These are phyloP conservation scores for Electrophaes corylata DNA, from an alignment of 2,888 invertebrate genomes.

Conservation along the genomic window DNA sequence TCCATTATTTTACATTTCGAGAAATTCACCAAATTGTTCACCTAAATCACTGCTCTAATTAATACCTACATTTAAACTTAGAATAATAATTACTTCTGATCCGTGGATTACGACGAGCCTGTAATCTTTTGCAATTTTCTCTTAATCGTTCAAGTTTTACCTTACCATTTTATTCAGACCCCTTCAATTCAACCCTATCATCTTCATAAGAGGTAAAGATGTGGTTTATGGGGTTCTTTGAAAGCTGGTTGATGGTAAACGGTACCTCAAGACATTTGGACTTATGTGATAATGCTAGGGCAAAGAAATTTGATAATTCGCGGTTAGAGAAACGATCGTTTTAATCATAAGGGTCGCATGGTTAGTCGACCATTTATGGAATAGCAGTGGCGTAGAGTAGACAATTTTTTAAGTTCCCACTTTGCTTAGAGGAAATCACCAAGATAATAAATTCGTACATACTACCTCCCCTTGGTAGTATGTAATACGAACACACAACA, in stretches of 20 bases:
- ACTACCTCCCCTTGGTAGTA: too few relatives aligned
- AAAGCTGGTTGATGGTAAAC: conserved; percentile 52
- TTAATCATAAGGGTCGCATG: conserved; percentile 80
- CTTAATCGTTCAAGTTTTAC: conserved; percentile 72
- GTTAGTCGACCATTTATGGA: conserved; percentile 66
- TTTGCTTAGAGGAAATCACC: too few relatives aligned
- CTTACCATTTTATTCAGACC: conserved; percentile 55
- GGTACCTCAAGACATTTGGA: conserved; percentile 78
- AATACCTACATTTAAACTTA: conserved; percentile 71
- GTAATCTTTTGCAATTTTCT: conserved; percentile 81
- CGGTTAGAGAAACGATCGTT: conserved; percentile 79
- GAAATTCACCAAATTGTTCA: conserved; percentile 47
- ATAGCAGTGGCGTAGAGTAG: conserved; percentile 53
- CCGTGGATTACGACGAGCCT: conserved; percentile 68
- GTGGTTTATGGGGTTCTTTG: conserved; percentile 52
- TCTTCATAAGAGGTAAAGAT: conserved; percentile 12
- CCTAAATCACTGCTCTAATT: conserved; percentile 70
- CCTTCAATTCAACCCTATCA: conserved; percentile 43
- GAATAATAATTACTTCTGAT: conserved; percentile 74
- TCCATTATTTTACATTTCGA: conserved; percentile 30
- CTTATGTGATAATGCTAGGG: conserved; percentile 82
- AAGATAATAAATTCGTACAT: too few relatives aligned
- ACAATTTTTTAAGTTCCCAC: not conserved
- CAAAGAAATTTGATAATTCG: conserved; percentile 83
- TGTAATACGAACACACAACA: too few relatives aligned